Percentiles rank a stretch among this genome's conserved stretches.
phyloP scores from a whole-genome alignment of 2,888 invertebrate species.

The Tromatobia lineatoria region DNA sequence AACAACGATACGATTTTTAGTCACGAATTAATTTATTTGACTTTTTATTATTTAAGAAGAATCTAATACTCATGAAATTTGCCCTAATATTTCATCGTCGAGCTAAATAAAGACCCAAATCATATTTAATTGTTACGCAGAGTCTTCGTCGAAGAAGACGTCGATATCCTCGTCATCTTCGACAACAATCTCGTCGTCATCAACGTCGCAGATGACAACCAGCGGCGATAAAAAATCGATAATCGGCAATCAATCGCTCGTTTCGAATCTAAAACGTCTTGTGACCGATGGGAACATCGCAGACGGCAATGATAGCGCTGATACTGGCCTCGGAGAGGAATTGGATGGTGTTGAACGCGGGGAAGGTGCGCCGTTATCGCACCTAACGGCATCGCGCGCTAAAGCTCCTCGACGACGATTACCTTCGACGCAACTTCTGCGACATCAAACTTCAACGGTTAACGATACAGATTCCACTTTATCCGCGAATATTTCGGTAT shows the following conservation, averaged over 20 bases:
- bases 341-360: constrained; percentile 86
- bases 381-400: constrained; percentile 87
- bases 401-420: constrained; percentile 90
- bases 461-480: constrained; percentile 66
- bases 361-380: constrained; percentile 85
- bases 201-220: constrained; percentile 65
- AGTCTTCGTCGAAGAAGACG: constrained; percentile 70
- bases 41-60: too few species aligned
- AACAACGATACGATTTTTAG: too few species aligned
- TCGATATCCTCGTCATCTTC: constrained; percentile 72
- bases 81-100: background rate
- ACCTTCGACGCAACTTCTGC: constrained; percentile 87
- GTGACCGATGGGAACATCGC: constrained; percentile 75
- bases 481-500: constrained; percentile 52
- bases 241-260: constrained; percentile 74
- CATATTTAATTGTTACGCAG: constrained; percentile 10
- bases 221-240: constrained; percentile 77
- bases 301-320: constrained; percentile 74
- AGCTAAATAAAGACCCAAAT: background rate
- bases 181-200: constrained; percentile 71
- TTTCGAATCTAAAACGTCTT: constrained; percentile 79
- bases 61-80: too few species aligned
- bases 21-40: too few species aligned
- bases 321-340: constrained; percentile 81
- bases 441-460: constrained; percentile 74